A percentile compares a stretch with the other conserved stretches of the same genome.
Evolutionary conservation across 2,113 vertebrate genomes (phyloP).

Genomic region (Mastomys natalensis): DNA sequence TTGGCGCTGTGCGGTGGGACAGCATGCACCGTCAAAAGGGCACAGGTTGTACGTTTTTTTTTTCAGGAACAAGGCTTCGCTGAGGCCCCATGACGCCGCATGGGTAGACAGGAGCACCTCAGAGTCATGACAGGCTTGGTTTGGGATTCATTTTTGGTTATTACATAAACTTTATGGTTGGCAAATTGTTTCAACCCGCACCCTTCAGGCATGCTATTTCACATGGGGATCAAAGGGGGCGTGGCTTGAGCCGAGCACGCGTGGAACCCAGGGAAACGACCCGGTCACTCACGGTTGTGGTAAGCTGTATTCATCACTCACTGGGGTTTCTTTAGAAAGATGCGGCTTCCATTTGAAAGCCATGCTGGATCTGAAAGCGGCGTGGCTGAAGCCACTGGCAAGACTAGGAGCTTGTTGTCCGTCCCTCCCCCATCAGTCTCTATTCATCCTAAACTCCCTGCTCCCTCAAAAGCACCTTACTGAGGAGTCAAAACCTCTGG

Average conservation of each 20-base stretch:
- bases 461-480: background rate
- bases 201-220: background rate
- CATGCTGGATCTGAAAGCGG: background rate
- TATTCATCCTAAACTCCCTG: background rate
- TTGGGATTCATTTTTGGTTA: background rate
- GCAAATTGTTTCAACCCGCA: too few relatives aligned
- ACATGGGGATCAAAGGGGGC: background rate
- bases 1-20: too few relatives aligned
- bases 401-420: background rate
- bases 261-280: background rate
- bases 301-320: background rate
- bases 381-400: background rate
- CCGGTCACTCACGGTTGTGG: background rate
- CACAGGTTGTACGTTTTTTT: background rate
- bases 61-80: background rate
- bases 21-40: accelerated
- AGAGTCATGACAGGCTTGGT: background rate
- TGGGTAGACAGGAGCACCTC: background rate
- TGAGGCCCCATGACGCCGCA: too few relatives aligned
- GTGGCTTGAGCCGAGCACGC: background rate
- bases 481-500: background rate
- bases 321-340: background rate
- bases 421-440: background rate
- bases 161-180: background rate
- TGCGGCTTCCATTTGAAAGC: background rate